Base-by-base conservation (phyloP, 1,140 invertebrate species). In the Diachasmimorpha longicaudata region DNA sequence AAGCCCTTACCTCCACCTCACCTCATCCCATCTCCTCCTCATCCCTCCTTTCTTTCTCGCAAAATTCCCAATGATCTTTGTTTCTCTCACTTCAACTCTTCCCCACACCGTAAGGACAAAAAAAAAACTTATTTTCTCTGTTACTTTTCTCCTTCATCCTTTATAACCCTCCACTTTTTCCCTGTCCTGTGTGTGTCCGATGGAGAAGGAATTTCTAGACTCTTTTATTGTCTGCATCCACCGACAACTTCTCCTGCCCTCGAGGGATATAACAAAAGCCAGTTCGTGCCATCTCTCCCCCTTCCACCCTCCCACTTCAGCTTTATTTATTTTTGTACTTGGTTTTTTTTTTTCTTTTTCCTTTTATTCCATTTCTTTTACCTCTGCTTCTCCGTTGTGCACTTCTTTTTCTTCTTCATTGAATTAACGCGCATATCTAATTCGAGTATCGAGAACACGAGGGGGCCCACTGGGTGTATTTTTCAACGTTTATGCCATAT, bases 371-470 rank as follows among this genome's bases (percentile, higher is more conserved):
- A n/a, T n/a, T 39, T 39, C 36, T 6, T 68, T 68, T 36, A 19
- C n/a, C 36, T 39, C 16, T 16, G 11, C 11, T 39, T 10, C 36
- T 68, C 14, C 42, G 25, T 68, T 68, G 31, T 68, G 31, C 36
- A 39, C 36, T 68, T 39, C 31, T 42, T 68, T 39, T 68, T 68
- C 31, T 68, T 68, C 66, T 68, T 68, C 66, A 68, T 68, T 68
- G 66, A 68, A 68, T 68, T 68, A 68, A 68, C 66, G 66, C 66
- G 66, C 66, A 68, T 68, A 68, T 68, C 66, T 68, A 68, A 68
- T 68, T 68, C 66, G 66, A 68, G 31, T 68, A 68, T 68, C 66
- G 66, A 16, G 31, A 68, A 68, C 31, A 36, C 36, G 36, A 68
- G 31, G 31, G 31, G 31, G 36, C 36, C 36, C 36, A 39, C 36